Evolutionary conservation across 2,113 vertebrate genomes (phyloP).

Genomic region (Gila orcuttii): DNA sequence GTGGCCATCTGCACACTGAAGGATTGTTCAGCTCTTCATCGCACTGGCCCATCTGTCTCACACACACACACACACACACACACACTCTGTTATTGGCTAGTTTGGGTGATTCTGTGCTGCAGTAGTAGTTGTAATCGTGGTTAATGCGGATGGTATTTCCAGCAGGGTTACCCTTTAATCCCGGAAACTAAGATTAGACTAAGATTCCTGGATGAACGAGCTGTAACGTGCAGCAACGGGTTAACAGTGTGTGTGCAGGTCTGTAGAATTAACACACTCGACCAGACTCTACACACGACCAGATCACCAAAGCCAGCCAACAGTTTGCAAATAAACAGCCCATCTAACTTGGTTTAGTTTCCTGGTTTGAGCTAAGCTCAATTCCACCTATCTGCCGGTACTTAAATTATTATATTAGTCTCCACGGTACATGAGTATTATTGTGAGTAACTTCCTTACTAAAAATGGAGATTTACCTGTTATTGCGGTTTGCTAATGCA

Average conservation of each 20-base stretch:
- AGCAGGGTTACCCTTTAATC: constrained; percentile 30
- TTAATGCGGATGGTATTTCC: constrained; percentile 3
- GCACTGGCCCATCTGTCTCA: constrained; percentile 40
- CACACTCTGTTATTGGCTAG: constrained; percentile 13
- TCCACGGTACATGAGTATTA: neutral
- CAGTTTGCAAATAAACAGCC: neutral
- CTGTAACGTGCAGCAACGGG: neutral
- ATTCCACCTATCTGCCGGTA: neutral
- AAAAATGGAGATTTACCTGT: neutral
- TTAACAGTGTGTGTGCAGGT: neutral
- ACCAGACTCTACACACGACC: neutral
- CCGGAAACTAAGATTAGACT: constrained; percentile 18
- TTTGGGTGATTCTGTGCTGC: constrained; percentile 1
- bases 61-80: neutral
- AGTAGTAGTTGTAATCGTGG: constrained; percentile 32
- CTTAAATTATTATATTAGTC: neutral
- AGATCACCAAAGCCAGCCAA: neutral
- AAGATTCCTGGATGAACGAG: constrained; percentile 8
- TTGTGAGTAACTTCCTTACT: neutral
- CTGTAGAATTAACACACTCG: neutral
- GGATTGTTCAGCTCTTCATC: constrained; percentile 39
- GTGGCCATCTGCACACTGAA: constrained; percentile 23
- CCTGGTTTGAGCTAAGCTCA: neutral
- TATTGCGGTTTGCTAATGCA: neutral
- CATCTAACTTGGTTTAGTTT: neutral